These are phyloP conservation scores for Oreochromis mossambicus DNA, from an alignment of 2,797 vertebrate genomes.

Conservation along the genomic window DNA sequence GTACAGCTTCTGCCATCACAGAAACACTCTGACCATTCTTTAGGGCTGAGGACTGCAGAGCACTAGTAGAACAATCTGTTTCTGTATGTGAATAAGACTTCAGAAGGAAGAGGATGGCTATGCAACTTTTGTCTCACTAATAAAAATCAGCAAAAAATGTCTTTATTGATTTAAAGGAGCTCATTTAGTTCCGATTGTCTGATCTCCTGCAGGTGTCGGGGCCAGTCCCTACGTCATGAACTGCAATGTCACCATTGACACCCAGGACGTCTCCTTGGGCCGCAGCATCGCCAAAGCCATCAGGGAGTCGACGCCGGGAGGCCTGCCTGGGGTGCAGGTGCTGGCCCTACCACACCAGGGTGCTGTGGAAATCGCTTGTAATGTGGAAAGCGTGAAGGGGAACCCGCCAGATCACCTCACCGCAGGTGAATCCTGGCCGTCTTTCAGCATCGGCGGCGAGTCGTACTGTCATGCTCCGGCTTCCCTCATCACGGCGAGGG, in stretches of 20 bases:
- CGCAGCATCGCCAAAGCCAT: slow-evolving; percentile 63
- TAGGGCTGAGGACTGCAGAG: not conserved
- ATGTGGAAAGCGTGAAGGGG: slow-evolving; percentile 72
- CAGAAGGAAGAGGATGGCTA: not conserved
- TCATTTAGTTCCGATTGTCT: not conserved
- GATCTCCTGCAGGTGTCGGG: slow-evolving; percentile 65
- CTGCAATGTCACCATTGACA: slow-evolving; percentile 79
- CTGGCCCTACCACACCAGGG: slow-evolving; percentile 74
- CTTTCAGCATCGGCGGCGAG: slow-evolving; percentile 57
- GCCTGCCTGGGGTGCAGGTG: slow-evolving; percentile 76
- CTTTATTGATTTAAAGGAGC: not conserved
- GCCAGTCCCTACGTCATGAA: slow-evolving; percentile 78
- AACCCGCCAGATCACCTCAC: not conserved
- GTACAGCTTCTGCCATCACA: not conserved
- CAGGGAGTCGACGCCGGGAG: slow-evolving; percentile 61
- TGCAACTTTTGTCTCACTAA: not conserved
- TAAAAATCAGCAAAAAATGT: not conserved
- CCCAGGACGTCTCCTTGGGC: slow-evolving; percentile 66
- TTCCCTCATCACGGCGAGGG: slow-evolving; percentile 60
- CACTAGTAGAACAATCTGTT: not conserved
- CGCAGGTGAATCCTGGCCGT: slow-evolving; percentile 26
- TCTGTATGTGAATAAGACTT: not conserved
- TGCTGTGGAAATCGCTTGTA: slow-evolving; percentile 76
- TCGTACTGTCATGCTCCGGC: slow-evolving; percentile 67
- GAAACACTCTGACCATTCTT: not conserved